Conservation (phyloP, 2,113 vertebrate species). For the Drymodes brunneopygia region DNA sequence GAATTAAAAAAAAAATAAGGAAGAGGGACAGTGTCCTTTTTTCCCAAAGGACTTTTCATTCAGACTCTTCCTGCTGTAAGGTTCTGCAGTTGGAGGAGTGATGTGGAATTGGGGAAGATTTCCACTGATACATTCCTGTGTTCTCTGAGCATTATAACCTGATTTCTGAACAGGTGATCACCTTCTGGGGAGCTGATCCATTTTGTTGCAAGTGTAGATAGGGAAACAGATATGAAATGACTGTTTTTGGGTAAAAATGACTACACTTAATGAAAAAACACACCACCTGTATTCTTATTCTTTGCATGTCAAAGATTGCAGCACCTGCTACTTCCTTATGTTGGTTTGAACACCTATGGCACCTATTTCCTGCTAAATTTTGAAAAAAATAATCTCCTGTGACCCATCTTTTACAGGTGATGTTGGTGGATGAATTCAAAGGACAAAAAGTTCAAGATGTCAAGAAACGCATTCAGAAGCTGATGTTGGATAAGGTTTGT, state of each 20-base stretch:
- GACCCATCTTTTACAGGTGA: constrained; percentile 73
- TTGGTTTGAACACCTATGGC: neutral
- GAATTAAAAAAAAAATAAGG: too few relatives aligned
- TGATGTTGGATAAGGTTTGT: constrained; percentile 86
- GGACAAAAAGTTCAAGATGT: constrained; percentile 93
- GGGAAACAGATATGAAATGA: neutral
- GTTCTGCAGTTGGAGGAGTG: neutral
- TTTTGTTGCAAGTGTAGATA: neutral
- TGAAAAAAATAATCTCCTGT: neutral
- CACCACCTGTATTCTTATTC: neutral
- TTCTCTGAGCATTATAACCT: neutral
- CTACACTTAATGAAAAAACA: neutral
- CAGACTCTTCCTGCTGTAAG: neutral
- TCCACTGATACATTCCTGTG: neutral
- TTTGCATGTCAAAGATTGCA: neutral
- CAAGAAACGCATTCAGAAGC: constrained; percentile 92
- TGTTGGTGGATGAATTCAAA: constrained; percentile 91
- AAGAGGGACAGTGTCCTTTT: neutral
- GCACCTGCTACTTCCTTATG: neutral
- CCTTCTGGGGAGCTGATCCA: neutral
- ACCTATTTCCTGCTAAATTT: neutral
- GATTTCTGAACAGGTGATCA: neutral
- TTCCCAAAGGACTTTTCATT: neutral
- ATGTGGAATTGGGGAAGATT: neutral
- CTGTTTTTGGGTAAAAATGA: neutral